Evolutionary conservation across 2,888 invertebrate species (phyloP).

Genomic region (Zaprionus lineosus): DNA sequence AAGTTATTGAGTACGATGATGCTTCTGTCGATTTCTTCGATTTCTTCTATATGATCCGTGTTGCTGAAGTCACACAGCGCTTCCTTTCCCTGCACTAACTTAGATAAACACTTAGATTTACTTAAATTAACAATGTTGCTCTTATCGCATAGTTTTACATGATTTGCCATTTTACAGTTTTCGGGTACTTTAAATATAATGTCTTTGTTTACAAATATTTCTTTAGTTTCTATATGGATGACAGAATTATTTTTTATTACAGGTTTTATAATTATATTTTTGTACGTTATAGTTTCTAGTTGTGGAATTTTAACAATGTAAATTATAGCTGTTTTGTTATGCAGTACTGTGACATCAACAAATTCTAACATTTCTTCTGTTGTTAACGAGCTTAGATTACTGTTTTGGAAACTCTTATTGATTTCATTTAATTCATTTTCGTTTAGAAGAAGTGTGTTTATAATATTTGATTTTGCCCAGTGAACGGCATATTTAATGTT

Average conservation of each 20-base stretch:
- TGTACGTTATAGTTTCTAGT: background rate
- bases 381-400: background rate
- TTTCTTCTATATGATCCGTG: too few species aligned
- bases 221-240: too few species aligned
- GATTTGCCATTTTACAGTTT: too few species aligned
- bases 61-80: too few species aligned
- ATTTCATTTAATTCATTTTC: background rate
- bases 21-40: too few species aligned
- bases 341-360: background rate
- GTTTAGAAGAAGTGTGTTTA: background rate
- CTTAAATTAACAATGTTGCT: too few species aligned
- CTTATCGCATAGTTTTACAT: too few species aligned
- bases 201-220: too few species aligned
- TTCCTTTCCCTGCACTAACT: too few species aligned
- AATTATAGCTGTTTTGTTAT: background rate
- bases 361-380: background rate
- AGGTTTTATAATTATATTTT: background rate
- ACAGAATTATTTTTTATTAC: background rate
- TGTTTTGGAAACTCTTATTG: background rate
- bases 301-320: background rate
- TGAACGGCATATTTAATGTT: slow-evolving; percentile 9
- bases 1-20: too few species aligned
- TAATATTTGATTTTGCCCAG: background rate
- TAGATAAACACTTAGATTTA: too few species aligned
- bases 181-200: too few species aligned